Conservation (phyloP, 2,888 invertebrate species). For the Acleris literana region DNA sequence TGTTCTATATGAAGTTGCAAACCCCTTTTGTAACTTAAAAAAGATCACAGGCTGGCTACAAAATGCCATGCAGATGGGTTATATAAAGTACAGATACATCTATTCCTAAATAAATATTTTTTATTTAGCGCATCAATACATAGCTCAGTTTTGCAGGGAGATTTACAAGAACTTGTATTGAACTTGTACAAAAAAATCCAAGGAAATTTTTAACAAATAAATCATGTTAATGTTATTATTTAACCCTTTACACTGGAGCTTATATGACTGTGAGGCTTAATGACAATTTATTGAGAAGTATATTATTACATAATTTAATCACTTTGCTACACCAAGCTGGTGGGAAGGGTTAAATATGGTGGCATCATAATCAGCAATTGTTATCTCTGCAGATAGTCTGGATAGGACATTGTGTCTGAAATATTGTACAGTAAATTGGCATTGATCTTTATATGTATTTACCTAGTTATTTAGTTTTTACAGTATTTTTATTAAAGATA, state of each 20-base stretch:
- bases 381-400: neutral
- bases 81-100: neutral
- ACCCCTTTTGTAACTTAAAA: no score
- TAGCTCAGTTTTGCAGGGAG: no score
- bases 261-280: no score
- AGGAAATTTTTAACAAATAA: neutral
- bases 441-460: slow-evolving; percentile 6
- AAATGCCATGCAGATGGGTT: neutral
- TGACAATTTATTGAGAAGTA: no score
- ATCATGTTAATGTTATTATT: neutral
- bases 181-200: no score
- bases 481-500: slow-evolving; percentile 29
- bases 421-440: slow-evolving; percentile 1
- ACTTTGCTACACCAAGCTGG: no score
- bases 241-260: no score
- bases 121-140: neutral
- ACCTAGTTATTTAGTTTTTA: slow-evolving; percentile 22
- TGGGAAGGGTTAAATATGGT: neutral
- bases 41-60: no score
- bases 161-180: no score
- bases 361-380: neutral
- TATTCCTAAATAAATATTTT: neutral
- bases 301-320: no score
- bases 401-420: slow-evolving; percentile 6
- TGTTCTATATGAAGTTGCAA: no score